These are phyloP conservation scores for Peribatodes rhomboidaria DNA, from an alignment of 2,888 invertebrate genomes.

Conservation along the genomic window DNA sequence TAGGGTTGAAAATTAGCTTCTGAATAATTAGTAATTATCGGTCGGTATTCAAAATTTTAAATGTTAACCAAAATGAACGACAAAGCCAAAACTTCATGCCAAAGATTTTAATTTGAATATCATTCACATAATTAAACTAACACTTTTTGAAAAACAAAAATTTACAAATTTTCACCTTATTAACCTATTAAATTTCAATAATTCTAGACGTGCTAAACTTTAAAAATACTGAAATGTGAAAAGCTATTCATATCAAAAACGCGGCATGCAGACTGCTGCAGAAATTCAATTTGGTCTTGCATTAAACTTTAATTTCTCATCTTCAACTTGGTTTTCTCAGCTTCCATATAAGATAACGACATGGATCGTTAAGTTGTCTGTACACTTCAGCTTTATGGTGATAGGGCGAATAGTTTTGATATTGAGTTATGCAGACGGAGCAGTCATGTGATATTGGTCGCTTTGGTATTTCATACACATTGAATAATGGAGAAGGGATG, in stretches of 20 bases:
- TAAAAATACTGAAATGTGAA: not conserved
- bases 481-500: slow-evolving; percentile 17
- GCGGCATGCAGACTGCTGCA: slow-evolving; percentile 38
- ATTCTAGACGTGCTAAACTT: not conserved
- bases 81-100: not conserved
- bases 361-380: slow-evolving; percentile 54
- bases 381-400: slow-evolving; percentile 53
- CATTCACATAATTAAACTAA: no score
- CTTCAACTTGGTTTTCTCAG: slow-evolving; percentile 35
- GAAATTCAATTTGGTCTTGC: slow-evolving; percentile 43
- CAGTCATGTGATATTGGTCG: slow-evolving; percentile 60
- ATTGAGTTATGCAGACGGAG: slow-evolving; percentile 83
- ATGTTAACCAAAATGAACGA: no score
- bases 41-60: not conserved
- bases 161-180: not conserved
- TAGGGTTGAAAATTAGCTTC: no score
- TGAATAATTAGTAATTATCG: no score
- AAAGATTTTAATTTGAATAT: not conserved
- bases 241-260: slow-evolving; percentile 14
- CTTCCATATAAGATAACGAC: slow-evolving; percentile 53
- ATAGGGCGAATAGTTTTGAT: slow-evolving; percentile 75
- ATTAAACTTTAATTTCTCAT: slow-evolving; percentile 40
- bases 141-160: no score
- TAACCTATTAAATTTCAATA: not conserved
- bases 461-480: slow-evolving; percentile 62